Conservation (phyloP, 2,113 vertebrate species). For the Pelusios castaneus region DNA sequence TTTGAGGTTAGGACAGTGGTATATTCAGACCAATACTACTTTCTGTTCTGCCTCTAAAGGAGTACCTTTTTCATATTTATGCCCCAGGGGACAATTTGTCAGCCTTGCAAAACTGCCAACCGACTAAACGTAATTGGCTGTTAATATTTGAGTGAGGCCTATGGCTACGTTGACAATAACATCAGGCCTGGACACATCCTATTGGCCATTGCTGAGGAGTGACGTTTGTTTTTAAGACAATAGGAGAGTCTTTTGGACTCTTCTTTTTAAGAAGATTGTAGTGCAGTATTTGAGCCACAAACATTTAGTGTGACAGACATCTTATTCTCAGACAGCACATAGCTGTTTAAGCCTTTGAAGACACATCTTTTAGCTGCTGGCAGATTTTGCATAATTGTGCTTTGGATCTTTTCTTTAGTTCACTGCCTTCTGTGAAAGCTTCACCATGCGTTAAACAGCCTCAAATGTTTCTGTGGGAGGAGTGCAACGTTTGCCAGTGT, state of each 20-base stretch:
- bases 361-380: rapidly evolving
- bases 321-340: neutral
- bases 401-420: neutral
- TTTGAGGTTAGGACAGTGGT: neutral
- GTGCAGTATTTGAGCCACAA: neutral
- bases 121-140: neutral
- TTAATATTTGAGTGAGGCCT: neutral
- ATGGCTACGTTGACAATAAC: neutral
- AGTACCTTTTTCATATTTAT: neutral
- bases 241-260: neutral
- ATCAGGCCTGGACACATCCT: neutral
- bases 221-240: neutral
- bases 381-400: neutral
- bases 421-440: neutral
- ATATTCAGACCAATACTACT: neutral
- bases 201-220: neutral
- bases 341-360: neutral
- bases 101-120: neutral
- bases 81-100: neutral
- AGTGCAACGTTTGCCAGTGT: slow-evolving; percentile 14
- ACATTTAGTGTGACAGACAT: neutral
- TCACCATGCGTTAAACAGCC: neutral
- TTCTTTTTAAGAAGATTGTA: neutral
- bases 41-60: neutral
- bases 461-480: slow-evolving; percentile 56